phyloP scores from a whole-genome alignment of 1,140 invertebrate genomes.

The Sweltsa coloradensis region DNA sequence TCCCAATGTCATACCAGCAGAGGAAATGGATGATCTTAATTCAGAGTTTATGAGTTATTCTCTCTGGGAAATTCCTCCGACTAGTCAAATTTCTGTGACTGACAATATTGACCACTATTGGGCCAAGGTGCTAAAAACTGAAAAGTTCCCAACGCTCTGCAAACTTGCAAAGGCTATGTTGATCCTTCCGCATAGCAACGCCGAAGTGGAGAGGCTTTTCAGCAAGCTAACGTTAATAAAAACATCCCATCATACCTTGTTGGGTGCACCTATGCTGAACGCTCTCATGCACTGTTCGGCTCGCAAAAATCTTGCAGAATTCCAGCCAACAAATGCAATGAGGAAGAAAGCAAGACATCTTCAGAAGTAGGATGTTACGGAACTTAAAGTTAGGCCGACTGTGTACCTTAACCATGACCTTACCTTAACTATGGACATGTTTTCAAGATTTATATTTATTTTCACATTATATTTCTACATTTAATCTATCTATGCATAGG shows the following conservation, averaged over 20 bases:
- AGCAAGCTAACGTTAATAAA: neutral
- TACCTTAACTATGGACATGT: too few relatives aligned
- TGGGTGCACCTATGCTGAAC: neutral
- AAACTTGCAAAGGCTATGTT: slow-evolving; percentile 2
- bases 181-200: slow-evolving; percentile 2
- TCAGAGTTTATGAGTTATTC: slow-evolving; percentile 1
- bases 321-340: slow-evolving; percentile 1
- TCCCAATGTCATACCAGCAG: neutral
- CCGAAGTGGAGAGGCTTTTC: neutral
- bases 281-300: neutral
- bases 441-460: too few relatives aligned
- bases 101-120: too few relatives aligned
- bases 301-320: slow-evolving; percentile 1
- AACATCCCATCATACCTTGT: neutral
- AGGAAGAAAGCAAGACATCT: slow-evolving; percentile 3
- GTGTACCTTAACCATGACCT: too few relatives aligned
- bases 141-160: too few relatives aligned
- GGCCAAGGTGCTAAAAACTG: too few relatives aligned
- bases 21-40: neutral
- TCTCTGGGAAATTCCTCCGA: neutral
- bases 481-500: too few relatives aligned
- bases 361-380: too few relatives aligned
- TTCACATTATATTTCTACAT: too few relatives aligned
- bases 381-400: too few relatives aligned
- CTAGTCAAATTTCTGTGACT: too few relatives aligned